Evolutionary conservation across 2,888 invertebrate genomes (phyloP).

Genomic region (Trichogramma dendrolimi): DNA sequence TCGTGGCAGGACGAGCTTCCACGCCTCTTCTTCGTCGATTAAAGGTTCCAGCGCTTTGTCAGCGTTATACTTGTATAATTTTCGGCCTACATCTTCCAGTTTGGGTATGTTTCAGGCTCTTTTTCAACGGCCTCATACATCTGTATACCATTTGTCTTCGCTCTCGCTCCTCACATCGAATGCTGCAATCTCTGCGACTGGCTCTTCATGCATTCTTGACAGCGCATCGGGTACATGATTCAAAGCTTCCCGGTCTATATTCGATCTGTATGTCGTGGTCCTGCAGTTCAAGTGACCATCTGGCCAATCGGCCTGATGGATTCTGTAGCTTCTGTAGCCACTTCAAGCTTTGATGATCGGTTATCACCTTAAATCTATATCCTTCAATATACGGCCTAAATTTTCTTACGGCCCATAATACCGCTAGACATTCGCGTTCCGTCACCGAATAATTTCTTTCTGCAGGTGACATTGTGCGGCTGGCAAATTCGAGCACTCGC

Average conservation of each 20-base stretch:
- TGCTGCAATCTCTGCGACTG: background rate
- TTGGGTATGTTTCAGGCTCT: background rate
- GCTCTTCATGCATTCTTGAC: conserved; percentile 14
- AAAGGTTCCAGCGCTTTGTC: background rate
- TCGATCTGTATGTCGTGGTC: conserved; percentile 27
- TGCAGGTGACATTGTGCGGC: conserved; percentile 15
- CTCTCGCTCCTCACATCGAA: background rate
- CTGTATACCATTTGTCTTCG: background rate
- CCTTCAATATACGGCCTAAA: conserved; percentile 35
- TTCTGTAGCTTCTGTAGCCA: conserved; percentile 31
- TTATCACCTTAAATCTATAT: conserved; percentile 33
- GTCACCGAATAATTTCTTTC: conserved; percentile 27
- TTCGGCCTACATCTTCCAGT: background rate
- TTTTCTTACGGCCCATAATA: conserved; percentile 31
- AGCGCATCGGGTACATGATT: conserved; percentile 26
- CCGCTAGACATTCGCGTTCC: conserved; percentile 34
- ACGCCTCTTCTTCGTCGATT: background rate
- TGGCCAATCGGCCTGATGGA: conserved; percentile 29
- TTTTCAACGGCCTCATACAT: background rate
- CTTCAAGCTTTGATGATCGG: conserved; percentile 32
- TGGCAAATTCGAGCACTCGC: conserved; percentile 27
- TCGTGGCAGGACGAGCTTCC: background rate
- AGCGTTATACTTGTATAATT: background rate
- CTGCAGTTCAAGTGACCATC: conserved; percentile 28
- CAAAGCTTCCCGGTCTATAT: conserved; percentile 23